These are phyloP conservation scores for Sander lucioperca DNA, from an alignment of 2,113 vertebrate genomes.

Conservation along the genomic window DNA sequence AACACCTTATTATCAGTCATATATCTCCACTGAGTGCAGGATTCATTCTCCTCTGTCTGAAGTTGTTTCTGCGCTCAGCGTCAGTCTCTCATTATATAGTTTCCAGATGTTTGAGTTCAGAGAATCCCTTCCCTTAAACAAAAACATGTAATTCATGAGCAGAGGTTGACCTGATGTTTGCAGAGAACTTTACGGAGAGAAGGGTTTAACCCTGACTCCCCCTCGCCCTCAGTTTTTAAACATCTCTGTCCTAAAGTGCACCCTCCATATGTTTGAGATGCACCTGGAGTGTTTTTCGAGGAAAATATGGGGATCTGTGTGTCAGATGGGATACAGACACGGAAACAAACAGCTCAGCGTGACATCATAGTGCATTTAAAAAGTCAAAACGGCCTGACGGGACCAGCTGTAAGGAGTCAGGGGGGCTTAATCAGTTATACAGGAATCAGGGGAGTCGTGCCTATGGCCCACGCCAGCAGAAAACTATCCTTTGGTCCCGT, in stretches of 20 bases:
- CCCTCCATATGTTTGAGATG: slow-evolving; percentile 32
- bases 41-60: neutral
- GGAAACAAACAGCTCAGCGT: neutral
- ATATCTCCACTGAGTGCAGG: neutral
- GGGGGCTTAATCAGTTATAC: neutral
- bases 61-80: neutral
- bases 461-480: neutral
- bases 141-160: neutral
- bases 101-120: slow-evolving; percentile 35
- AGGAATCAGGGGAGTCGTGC: neutral
- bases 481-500: neutral
- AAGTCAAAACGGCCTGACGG: neutral
- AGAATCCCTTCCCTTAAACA: neutral
- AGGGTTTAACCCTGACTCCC: neutral
- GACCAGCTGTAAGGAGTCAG: neutral
- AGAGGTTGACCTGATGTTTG: neutral
- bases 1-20: too few relatives aligned
- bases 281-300: neutral
- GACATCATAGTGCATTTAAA: neutral
- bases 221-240: neutral
- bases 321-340: neutral
- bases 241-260: neutral
- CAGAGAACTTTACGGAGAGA: too few relatives aligned
- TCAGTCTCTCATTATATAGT: neutral
- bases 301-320: neutral